Base-by-base conservation (phyloP, 2,888 invertebrate species). In the Blomia tropicalis region DNA sequence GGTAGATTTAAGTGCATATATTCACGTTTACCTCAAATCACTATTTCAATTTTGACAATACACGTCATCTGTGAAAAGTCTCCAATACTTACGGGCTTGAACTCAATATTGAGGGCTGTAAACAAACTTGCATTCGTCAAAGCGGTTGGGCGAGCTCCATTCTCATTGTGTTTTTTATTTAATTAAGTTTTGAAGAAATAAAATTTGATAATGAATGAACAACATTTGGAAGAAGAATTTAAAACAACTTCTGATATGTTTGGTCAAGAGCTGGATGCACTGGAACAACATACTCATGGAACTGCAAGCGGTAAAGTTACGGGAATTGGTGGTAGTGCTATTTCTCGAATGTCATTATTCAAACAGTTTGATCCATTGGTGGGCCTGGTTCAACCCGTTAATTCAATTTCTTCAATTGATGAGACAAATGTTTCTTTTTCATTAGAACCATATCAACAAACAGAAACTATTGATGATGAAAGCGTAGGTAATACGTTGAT, bases 301-400 rank as follows among this genome's bases (percentile, higher is more conserved):
- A 41, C 41, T 17, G 41, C 41, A n/a, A n/a, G n/a, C n/a, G n/a
- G n/a, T n/a, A n/a, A n/a, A n/a, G n/a, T n/a, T n/a, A 36, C 36
- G 7, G 17, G 17, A 11, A 36, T 7, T 36, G 17, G 7, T 36
- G 2, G 3, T 36, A 7, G 2, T 11, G 29, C 17, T 23, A 14
- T 58, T 22, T 23, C 56, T 5, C 62, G 62, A 17, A 56, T 58
- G 41, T 62, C 62, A n/a, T 41, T 62, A 19, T 58, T 56, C 17
- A 43, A 23, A 58, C 41, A 43, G 25, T 62, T 62, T 62, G 62
- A 62, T 58, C 62, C 62, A 58, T 47, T 62, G 19, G 44, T 43
- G 2, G 51, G 11, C 51, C 51, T 47, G 7, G 51, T 19, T 17
- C 7, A 36, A 36, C 2, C 47, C 17, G 2, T 22, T 29, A 3